phyloP scores from a whole-genome alignment of 2,888 invertebrate species.

The Lordiphosa andalusiaca region DNA sequence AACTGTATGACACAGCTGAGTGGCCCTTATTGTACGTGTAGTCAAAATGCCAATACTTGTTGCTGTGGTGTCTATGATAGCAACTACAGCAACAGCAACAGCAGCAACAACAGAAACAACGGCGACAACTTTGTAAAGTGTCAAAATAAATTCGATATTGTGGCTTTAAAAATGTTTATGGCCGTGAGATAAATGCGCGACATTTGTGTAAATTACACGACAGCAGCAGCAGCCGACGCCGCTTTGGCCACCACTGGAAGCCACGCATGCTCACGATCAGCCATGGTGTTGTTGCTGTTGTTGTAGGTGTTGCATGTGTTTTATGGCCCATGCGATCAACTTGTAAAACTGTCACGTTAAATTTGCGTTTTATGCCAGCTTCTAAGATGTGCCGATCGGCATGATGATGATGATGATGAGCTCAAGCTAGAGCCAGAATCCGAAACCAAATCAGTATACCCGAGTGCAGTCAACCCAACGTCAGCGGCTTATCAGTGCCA shows the following conservation, averaged over 20 bases:
- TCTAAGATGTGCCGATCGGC: conserved; percentile 57
- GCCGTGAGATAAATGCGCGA: conserved; percentile 71
- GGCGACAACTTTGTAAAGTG: conserved; percentile 75
- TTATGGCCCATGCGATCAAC: conserved; percentile 74
- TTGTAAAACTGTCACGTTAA: conserved; percentile 73
- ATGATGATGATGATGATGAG: conserved; percentile 1
- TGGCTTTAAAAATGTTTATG: conserved; percentile 75
- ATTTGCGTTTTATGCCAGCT: conserved; percentile 69
- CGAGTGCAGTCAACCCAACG: conserved; percentile 66
- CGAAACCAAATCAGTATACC: conserved; percentile 2
- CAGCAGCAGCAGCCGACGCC: conserved; percentile 43
- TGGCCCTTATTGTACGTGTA: conserved; percentile 27
- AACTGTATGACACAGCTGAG: conserved; percentile 35
- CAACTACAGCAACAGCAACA: conserved; percentile 31
- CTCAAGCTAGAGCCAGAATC: neutral
- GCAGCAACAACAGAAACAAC: conserved; percentile 46
- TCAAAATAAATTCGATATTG: conserved; percentile 76
- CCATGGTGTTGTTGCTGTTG: conserved; percentile 36
- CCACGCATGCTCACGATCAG: conserved; percentile 62
- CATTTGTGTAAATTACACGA: conserved; percentile 75
- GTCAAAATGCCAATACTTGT: conserved; percentile 27
- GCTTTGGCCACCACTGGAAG: conserved; percentile 49
- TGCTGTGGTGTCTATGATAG: conserved; percentile 50
- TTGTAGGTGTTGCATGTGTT: conserved; percentile 75
- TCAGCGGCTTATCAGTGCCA: conserved; percentile 52